Percentiles rank a stretch among this genome's conserved stretches.
These are phyloP conservation scores for Luffia ferchaultella DNA, from an alignment of 2,888 invertebrate species.

Conservation along the genomic window DNA sequence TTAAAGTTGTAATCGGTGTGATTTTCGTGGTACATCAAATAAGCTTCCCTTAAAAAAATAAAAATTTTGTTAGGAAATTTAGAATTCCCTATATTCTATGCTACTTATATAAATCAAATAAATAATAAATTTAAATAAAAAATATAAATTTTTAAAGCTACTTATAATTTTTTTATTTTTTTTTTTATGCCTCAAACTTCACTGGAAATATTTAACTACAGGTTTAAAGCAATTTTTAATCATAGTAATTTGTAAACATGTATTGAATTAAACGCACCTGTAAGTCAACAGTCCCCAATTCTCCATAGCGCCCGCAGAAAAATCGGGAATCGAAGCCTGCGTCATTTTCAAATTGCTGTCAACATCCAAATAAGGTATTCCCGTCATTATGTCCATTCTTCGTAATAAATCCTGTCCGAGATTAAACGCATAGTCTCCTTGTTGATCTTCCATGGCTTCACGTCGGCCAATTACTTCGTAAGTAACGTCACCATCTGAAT, in stretches of 20 bases:
- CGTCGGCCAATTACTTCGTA: slow-evolving; percentile 56
- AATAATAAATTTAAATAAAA: too few relatives aligned
- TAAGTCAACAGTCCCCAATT: slow-evolving; percentile 87
- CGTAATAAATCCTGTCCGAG: slow-evolving; percentile 46
- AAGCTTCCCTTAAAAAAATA: slow-evolving; percentile 41
- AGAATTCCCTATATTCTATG: neutral
- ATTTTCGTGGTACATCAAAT: slow-evolving; percentile 41
- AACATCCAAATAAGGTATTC: slow-evolving; percentile 46
- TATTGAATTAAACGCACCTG: slow-evolving; percentile 39
- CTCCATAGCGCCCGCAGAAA: slow-evolving; percentile 83
- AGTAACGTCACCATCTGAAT: slow-evolving; percentile 13
- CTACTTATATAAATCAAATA: too few relatives aligned
- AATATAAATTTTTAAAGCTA: too few relatives aligned
- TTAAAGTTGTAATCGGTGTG: slow-evolving; percentile 47
- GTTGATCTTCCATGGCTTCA: slow-evolving; percentile 32
- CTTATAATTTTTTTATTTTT: too few relatives aligned
- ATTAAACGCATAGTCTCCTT: slow-evolving; percentile 44
- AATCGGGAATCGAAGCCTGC: slow-evolving; percentile 81
- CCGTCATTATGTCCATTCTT: slow-evolving; percentile 67
- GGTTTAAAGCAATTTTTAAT: neutral
- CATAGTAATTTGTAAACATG: slow-evolving; percentile 1
- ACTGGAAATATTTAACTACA: neutral
- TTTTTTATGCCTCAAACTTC: too few relatives aligned
- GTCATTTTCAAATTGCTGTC: slow-evolving; percentile 64
- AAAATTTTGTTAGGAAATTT: slow-evolving; percentile 1